These are phyloP conservation scores for Todus mexicanus DNA, from an alignment of 2,797 vertebrate species.

Conservation along the genomic window DNA sequence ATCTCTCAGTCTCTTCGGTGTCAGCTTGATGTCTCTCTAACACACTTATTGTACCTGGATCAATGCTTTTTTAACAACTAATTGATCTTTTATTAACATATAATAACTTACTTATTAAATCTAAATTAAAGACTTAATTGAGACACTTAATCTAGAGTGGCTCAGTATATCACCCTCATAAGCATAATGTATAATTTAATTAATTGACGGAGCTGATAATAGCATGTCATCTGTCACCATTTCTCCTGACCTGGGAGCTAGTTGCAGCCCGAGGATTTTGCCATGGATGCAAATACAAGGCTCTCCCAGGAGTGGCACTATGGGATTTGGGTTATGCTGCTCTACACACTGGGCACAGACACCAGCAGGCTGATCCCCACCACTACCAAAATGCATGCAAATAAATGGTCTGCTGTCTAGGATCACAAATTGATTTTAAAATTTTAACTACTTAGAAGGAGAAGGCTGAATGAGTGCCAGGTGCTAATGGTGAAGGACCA, in stretches of 20 bases:
- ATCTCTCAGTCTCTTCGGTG: constrained; percentile 39
- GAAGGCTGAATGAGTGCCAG: not conserved
- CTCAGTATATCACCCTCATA: constrained; percentile 71
- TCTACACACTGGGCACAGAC: rapidly evolving
- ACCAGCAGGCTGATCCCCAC: not conserved
- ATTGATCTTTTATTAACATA: constrained; percentile 80
- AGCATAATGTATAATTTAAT: constrained; percentile 73
- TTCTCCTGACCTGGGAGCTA: constrained; percentile 68
- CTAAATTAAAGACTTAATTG: constrained; percentile 80
- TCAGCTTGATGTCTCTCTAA: constrained; percentile 64
- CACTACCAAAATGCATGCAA: not conserved
- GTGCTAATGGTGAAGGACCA: not conserved
- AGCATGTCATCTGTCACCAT: constrained; percentile 71
- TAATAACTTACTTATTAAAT: constrained; percentile 78
- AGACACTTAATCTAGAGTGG: constrained; percentile 71
- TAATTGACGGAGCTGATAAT: constrained; percentile 70
- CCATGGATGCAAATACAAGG: not conserved
- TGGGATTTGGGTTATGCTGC: not conserved
- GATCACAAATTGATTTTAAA: not conserved
- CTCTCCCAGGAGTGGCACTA: not conserved
- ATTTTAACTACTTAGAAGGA: not conserved
- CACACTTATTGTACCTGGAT: constrained; percentile 74
- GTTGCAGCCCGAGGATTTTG: constrained; percentile 29
- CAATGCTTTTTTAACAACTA: constrained; percentile 73
- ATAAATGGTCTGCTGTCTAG: not conserved